Evolutionary conservation across 2,113 vertebrate species (phyloP), one percentile per base, ranked within the genome.

Genomic region (Otis tarda): DNA sequence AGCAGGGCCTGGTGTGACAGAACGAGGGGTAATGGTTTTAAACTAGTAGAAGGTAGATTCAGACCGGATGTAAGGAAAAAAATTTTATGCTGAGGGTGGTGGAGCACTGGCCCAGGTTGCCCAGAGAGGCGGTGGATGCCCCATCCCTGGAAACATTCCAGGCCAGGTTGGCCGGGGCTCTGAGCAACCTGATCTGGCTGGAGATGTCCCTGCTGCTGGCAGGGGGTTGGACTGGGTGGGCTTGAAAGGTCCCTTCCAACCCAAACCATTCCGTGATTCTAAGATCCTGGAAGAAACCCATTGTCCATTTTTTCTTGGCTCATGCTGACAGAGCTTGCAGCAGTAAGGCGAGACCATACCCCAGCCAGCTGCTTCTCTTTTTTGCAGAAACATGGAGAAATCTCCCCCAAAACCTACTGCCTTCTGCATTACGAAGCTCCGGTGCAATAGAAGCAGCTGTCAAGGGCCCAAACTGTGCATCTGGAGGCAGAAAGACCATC

Each of bases 331-430:
- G 52, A 82, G 33, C 27, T 68, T 37, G 39, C 28, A 65, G 68
- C 77, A 93, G 53, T 45, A 56, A 77, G 30, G 59, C 22, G 68
- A 68, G 33, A 61, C 41, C 2, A 4, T 60, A 73, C 15, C 31
- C 39, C 49, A 65, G 23, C 6, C 45, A 87, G 63, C 30, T 71
- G 23, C 61, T 33, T 22, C 49, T 79, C 45, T 37, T 70, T 70
- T 45, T 47, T 52, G 59, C 39, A 73, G 37, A 35, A 80, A 60
- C 7, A 69, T 1, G 11, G 23, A 83, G 37, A 60, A 73, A 5
- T 2, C 4, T 20, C 17, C 19, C 2, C n/a, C 5, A 2, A 9
- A 63, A 10, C 27, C 45, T 11, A 31, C 37, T 0, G 0, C 57
- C 30, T 41, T 41, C 39, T 68, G 53, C 20, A 15, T 14, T 19